Evolutionary conservation across 2,797 vertebrate species (phyloP).

Genomic region (Helicolenus hilgendorfi): DNA sequence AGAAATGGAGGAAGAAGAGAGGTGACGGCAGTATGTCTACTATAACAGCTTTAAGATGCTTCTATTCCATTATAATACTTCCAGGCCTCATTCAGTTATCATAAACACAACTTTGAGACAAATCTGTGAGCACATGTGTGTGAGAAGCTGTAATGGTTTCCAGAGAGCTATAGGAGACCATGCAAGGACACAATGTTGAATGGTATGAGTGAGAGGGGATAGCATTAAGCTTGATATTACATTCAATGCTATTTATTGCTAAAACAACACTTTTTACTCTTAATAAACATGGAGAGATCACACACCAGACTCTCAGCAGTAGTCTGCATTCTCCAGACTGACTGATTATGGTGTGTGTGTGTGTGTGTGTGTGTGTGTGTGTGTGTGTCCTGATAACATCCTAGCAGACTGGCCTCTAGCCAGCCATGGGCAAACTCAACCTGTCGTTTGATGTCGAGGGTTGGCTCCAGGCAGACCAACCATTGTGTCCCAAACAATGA

Average conservation of each 20-base stretch:
- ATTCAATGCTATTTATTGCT: background rate
- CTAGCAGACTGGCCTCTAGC: constrained; percentile 78
- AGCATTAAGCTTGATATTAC: background rate
- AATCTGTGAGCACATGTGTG: background rate
- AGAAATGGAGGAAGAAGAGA: background rate
- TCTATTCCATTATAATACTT: background rate
- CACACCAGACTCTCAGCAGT: constrained; percentile 23
- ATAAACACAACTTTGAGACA: background rate
- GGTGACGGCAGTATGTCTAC: background rate
- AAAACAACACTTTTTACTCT: constrained; percentile 13
- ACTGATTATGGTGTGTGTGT: constrained; percentile 61
- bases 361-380: constrained; percentile 4
- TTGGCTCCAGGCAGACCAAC: constrained; percentile 92
- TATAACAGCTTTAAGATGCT: background rate
- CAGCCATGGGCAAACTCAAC: constrained; percentile 88
- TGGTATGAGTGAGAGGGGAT: background rate
- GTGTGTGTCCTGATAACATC: constrained; percentile 77
- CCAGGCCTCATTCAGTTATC: background rate
- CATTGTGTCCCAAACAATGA: constrained; percentile 94
- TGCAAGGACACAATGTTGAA: background rate
- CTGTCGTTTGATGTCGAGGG: constrained; percentile 88
- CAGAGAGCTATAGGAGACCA: background rate
- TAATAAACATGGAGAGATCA: constrained; percentile 16
- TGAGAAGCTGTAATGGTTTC: background rate
- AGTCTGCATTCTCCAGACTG: constrained; percentile 53